Percentiles rank a stretch among this genome's conserved stretches.
phyloP scores from a whole-genome alignment of 2,797 vertebrate genomes.

The Anas bernieri region DNA sequence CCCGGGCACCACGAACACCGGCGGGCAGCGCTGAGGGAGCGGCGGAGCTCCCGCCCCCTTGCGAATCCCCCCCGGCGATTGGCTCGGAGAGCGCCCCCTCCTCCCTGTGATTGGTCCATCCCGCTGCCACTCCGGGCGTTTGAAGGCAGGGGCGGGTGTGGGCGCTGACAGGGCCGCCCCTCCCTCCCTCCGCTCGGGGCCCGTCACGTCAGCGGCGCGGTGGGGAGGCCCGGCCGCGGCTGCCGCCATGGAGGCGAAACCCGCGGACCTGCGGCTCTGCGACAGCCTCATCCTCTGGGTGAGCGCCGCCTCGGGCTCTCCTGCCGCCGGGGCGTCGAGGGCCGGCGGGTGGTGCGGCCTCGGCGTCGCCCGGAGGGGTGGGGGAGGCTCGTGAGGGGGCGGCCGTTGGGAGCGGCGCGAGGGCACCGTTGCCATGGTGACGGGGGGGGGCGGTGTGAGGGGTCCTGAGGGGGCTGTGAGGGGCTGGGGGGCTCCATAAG shows the following conservation, averaged over 20 bases:
- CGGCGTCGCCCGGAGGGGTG: too few species aligned
- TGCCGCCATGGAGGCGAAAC: slow-evolving; percentile 72
- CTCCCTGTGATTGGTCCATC: fast-evolving
- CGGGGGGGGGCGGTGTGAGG: too few species aligned
- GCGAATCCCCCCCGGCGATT: not conserved
- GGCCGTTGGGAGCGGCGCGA: not conserved
- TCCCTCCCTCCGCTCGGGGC: not conserved
- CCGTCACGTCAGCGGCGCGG: not conserved
- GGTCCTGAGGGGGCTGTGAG: too few species aligned
- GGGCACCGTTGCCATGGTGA: not conserved
- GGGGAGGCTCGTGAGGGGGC: too few species aligned
- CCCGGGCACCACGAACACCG: too few species aligned
- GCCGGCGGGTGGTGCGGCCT: too few species aligned
- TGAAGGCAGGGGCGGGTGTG: not conserved
- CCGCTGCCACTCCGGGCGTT: not conserved
- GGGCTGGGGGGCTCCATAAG: too few species aligned
- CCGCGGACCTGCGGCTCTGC: slow-evolving; percentile 79
- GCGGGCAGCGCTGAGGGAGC: too few species aligned
- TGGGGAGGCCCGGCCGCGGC: not conserved
- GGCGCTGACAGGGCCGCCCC: fast-evolving
- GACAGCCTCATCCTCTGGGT: slow-evolving; percentile 96
- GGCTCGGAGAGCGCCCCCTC: not conserved
- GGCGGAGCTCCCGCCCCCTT: not conserved
- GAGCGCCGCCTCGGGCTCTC: slow-evolving; percentile 70
- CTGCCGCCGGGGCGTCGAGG: too few species aligned